phyloP scores from a whole-genome alignment of 2,797 vertebrate genomes.

The Kryptolebias ocellatus region DNA sequence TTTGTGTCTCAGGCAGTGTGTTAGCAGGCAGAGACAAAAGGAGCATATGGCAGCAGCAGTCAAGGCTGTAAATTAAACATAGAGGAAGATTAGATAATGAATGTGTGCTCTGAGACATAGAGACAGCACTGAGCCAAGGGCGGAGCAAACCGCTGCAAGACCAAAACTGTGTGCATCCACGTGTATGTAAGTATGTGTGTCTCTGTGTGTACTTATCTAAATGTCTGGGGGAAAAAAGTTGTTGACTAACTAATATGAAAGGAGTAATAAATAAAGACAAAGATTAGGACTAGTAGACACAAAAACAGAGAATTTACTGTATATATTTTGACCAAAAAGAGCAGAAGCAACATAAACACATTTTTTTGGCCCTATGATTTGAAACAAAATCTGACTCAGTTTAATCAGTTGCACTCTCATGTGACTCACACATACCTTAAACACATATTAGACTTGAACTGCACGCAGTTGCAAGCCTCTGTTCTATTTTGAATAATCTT shows the following conservation, averaged over 20 bases:
- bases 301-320: background rate
- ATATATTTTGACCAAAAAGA: conserved; percentile 13
- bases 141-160: conserved; percentile 60
- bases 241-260: conserved; percentile 33
- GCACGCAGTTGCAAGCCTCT: conserved; percentile 30
- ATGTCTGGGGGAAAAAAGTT: conserved; percentile 2
- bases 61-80: conserved; percentile 92
- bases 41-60: conserved; percentile 87
- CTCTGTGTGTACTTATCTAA: conserved; percentile 25
- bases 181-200: conserved; percentile 3
- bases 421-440: conserved; percentile 19
- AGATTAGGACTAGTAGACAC: conserved; percentile 21
- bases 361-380: too few relatives aligned
- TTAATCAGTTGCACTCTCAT: too few relatives aligned
- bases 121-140: conserved; percentile 76
- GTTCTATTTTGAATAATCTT: conserved; percentile 60
- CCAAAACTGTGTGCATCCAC: conserved; percentile 8
- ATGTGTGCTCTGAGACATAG: conserved; percentile 83
- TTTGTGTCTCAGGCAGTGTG: conserved; percentile 37
- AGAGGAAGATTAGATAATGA: conserved; percentile 92
- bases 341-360: too few relatives aligned
- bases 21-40: conserved; percentile 81
- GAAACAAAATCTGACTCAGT: too few relatives aligned
- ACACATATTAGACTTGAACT: conserved; percentile 2
- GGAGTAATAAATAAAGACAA: conserved; percentile 18